A percentile compares a stretch with the other conserved stretches of the same genome.
phyloP scores from a whole-genome alignment of 2,113 vertebrate genomes.

The Gallinago media region DNA sequence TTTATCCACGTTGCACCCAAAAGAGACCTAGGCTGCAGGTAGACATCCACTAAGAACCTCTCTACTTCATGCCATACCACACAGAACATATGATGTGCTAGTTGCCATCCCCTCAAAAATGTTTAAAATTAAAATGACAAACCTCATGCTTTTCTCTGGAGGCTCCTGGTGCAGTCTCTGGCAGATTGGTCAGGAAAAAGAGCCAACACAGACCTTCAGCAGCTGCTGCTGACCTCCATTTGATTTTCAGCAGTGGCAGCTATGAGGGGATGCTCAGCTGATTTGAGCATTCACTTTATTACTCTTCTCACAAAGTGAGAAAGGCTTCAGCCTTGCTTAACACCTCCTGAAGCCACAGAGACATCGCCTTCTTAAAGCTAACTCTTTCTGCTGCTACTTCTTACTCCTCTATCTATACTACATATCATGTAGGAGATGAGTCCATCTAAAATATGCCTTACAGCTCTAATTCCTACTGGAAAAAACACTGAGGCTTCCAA shows the following conservation, averaged over 20 bases:
- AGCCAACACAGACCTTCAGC: neutral
- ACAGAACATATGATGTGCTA: fast-evolving
- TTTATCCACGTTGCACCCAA: neutral
- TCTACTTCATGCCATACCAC: fast-evolving
- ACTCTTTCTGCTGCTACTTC: neutral
- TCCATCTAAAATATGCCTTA: neutral
- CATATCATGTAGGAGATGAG: neutral
- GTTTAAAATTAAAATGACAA: neutral
- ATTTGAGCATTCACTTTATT: neutral
- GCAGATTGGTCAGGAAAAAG: neutral
- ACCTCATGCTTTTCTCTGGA: neutral
- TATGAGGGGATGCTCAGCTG: neutral
- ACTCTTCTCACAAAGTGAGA: neutral
- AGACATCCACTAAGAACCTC: neutral
- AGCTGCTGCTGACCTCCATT: neutral
- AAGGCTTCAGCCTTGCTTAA: neutral
- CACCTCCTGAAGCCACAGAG: neutral
- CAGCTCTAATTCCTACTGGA: neutral
- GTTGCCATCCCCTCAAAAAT: neutral
- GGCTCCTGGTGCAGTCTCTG: neutral
- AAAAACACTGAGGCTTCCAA: neutral
- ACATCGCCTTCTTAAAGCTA: neutral
- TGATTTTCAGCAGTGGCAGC: neutral
- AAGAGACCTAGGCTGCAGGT: neutral
- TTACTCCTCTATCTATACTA: neutral